Evolutionary conservation across 2,888 invertebrate species (phyloP).

Genomic region (Hemicrepidius hirtus): DNA sequence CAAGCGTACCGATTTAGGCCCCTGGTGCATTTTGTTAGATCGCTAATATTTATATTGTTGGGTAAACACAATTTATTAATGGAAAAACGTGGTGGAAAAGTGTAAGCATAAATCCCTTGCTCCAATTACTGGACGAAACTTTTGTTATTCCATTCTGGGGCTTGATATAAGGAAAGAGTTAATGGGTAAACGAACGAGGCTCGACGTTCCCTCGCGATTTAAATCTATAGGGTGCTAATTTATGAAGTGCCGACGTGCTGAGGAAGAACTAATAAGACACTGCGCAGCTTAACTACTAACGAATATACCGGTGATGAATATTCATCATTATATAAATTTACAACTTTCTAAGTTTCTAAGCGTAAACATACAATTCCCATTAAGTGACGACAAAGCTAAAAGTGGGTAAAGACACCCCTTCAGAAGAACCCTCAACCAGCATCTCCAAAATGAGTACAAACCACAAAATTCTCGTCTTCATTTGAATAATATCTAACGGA

Average conservation of each 20-base stretch:
- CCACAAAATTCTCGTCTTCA: constrained; percentile 32
- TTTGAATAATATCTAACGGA: constrained; percentile 16
- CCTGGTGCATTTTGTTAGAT: constrained; percentile 25
- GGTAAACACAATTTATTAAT: constrained; percentile 25
- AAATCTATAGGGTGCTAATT: constrained; percentile 22
- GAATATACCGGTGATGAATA: constrained; percentile 46
- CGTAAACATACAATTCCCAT: constrained; percentile 50
- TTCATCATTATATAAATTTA: constrained; percentile 48
- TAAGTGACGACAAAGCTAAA: constrained; percentile 46
- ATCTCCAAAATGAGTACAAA: constrained; percentile 29
- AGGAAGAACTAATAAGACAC: constrained; percentile 41
- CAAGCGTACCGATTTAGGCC: constrained; percentile 25
- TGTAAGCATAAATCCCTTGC: background rate
- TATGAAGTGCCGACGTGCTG: constrained; percentile 33
- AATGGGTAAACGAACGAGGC: background rate
- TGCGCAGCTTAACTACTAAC: constrained; percentile 36
- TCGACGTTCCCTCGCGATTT: background rate
- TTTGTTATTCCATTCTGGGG: background rate
- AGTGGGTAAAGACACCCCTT: constrained; percentile 37
- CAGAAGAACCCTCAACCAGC: constrained; percentile 12
- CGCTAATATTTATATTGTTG: constrained; percentile 24
- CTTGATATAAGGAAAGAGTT: constrained; percentile 1
- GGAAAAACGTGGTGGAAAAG: constrained; percentile 21
- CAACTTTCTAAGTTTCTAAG: constrained; percentile 48
- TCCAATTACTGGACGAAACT: constrained; percentile 8